Percentiles rank a stretch among this genome's conserved stretches.
These are phyloP conservation scores for Lucilia sericata DNA, from an alignment of 1,140 invertebrate genomes.

Conservation along the genomic window DNA sequence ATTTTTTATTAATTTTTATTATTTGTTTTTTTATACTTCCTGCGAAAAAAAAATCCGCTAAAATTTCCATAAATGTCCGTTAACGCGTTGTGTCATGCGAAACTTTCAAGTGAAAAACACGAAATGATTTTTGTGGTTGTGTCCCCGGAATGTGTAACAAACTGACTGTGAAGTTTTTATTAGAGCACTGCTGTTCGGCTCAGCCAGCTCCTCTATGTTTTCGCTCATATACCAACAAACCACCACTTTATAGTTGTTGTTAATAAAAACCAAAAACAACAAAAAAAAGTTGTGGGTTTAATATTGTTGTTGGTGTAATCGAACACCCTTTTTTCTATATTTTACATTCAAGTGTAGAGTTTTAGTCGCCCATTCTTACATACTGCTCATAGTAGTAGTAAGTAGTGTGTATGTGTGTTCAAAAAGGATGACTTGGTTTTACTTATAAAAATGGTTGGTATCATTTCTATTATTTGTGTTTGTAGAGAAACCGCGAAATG, in stretches of 20 bases:
- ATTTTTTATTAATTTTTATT: not conserved
- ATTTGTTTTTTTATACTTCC: not conserved
- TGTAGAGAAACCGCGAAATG: slow-evolving; percentile 17
- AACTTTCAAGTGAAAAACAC: slow-evolving; percentile 45
- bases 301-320: not conserved
- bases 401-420: not conserved
- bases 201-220: not conserved
- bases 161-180: not conserved
- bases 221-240: not conserved
- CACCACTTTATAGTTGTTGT: too few relatives aligned
- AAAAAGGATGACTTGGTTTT: not conserved
- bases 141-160: slow-evolving; percentile 19
- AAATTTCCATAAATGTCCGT: not conserved
- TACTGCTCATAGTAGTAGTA: not conserved
- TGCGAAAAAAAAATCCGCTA: not conserved
- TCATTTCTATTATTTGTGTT: too few relatives aligned
- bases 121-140: slow-evolving; percentile 43
- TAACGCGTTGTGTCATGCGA: slow-evolving; percentile 28
- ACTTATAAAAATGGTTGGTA: not conserved
- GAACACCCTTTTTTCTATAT: not conserved
- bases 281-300: slow-evolving; percentile 4
- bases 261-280: not conserved
- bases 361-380: not conserved
- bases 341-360: not conserved
- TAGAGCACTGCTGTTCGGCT: not conserved